These are phyloP conservation scores for Monochamus saltuarius DNA, from an alignment of 1,140 invertebrate genomes.

Conservation along the genomic window DNA sequence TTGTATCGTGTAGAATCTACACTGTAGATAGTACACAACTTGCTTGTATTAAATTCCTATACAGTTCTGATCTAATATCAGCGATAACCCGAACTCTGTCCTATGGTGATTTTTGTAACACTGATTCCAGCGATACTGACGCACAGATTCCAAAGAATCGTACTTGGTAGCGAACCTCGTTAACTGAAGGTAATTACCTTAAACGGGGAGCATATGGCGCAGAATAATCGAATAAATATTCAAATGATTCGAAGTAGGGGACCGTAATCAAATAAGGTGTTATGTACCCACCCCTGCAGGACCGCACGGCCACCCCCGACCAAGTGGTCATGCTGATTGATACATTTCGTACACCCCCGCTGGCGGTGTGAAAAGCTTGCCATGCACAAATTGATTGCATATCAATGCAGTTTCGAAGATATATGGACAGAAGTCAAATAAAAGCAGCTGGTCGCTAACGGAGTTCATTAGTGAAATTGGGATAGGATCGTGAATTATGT, in stretches of 20 bases:
- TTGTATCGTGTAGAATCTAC: too few relatives aligned
- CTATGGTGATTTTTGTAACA: too few relatives aligned
- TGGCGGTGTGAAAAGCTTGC: conserved; percentile 11
- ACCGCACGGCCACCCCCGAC: neutral
- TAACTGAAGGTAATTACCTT: neutral
- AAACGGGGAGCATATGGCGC: conserved; percentile 15
- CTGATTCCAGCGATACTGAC: too few relatives aligned
- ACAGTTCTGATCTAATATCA: too few relatives aligned
- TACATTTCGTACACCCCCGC: conserved; percentile 17
- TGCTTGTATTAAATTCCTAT: too few relatives aligned
- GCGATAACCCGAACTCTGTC: too few relatives aligned
- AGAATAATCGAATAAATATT: conserved; percentile 19
- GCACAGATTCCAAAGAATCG: too few relatives aligned
- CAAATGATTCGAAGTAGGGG: conserved; percentile 1
- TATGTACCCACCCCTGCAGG: too few relatives aligned
- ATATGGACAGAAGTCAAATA: conserved; percentile 17
- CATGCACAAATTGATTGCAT: conserved; percentile 26
- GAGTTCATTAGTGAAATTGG: conserved; percentile 10
- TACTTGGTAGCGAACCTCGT: neutral
- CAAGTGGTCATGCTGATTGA: conserved; percentile 22
- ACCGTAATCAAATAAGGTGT: too few relatives aligned
- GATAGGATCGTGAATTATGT: neutral
- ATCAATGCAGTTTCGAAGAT: conserved; percentile 22
- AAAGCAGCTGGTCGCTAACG: conserved; percentile 19
- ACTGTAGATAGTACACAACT: too few relatives aligned